Base-by-base conservation (phyloP, 64 coral and sea anemone species). In the Acropora yongei region DNA sequence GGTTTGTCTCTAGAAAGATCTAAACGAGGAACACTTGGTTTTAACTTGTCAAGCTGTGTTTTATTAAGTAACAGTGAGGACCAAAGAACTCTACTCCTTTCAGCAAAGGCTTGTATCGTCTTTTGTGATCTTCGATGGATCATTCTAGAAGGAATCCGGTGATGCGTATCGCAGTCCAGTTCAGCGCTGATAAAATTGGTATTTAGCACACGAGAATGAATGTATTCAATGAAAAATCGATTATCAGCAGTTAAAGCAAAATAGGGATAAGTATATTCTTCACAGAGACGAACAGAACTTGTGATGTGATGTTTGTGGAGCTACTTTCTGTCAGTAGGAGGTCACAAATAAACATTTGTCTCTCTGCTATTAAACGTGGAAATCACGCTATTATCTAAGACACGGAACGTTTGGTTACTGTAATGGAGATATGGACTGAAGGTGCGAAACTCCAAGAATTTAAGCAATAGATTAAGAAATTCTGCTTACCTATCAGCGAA, bases 141-240 rank as follows among this genome's bases (percentile, higher is more conserved):
- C 41, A 85, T 85, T 85, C 82, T 69, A 85, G 82, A 85, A 85
- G 82, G 82, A 71, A 85, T 85, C 68, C 71, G 63, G 14, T 42
- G 63, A 85, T 85, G 65, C 60, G 65, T 71, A 69, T 85, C 44
- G 60, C n/a, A 20, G 39, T 47, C 66, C 17, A 13, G 82, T 11
- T 7, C 4, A 40, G 61, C 57, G 42, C 40, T 2, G 79, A 81
- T 81, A 81, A 81, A 81, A 17, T 58, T 41, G 51, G 39, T 60
- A 81, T 81, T 81, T 19, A 80, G 8, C 18, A 71, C 17, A 20
- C 2, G 18, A 20, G 13, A 78, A 2, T 78, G 43, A 16, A 78
- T 78, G 10, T 44, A 48, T 46, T 48, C 49, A 45, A 47, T 78
- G 49, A 83, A 45, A 41, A 83, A 14, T 7, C n/a, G 13, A 68